Evolutionary conservation across 2,113 vertebrate species (phyloP).

Genomic region (Galbula dea): DNA sequence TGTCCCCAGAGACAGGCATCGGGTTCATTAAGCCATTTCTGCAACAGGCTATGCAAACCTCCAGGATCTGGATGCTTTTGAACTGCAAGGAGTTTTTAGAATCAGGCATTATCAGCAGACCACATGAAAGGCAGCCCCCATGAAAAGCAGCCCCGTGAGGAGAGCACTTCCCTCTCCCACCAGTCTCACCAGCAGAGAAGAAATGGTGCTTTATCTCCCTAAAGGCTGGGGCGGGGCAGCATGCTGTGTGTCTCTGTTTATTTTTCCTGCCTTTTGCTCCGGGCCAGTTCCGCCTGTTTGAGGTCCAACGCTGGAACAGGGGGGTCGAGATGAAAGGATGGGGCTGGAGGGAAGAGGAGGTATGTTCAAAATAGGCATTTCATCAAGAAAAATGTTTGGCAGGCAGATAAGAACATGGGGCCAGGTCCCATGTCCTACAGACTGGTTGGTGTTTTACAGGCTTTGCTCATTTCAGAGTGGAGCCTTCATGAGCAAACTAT

Average conservation of each 20-base stretch:
- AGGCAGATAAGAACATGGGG: neutral
- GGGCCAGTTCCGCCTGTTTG: too few species aligned
- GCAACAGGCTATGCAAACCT: neutral
- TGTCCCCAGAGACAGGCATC: neutral
- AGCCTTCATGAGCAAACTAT: neutral
- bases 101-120: neutral
- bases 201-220: neutral
- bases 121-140: neutral
- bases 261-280: neutral
- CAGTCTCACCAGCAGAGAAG: neutral
- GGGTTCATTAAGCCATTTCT: neutral
- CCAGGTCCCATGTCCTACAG: neutral
- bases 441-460: neutral
- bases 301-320: neutral
- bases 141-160: neutral
- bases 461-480: neutral
- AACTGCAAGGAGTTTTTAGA: neutral
- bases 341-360: too few species aligned
- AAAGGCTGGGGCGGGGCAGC: neutral
- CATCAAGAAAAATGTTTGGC: neutral
- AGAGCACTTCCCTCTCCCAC: neutral
- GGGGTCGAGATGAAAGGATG: neutral
- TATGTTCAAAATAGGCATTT: neutral
- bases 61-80: neutral
- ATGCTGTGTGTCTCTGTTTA: neutral